These are phyloP conservation scores for Bombus soroeensis DNA, from an alignment of 1,140 invertebrate species.

Conservation along the genomic window DNA sequence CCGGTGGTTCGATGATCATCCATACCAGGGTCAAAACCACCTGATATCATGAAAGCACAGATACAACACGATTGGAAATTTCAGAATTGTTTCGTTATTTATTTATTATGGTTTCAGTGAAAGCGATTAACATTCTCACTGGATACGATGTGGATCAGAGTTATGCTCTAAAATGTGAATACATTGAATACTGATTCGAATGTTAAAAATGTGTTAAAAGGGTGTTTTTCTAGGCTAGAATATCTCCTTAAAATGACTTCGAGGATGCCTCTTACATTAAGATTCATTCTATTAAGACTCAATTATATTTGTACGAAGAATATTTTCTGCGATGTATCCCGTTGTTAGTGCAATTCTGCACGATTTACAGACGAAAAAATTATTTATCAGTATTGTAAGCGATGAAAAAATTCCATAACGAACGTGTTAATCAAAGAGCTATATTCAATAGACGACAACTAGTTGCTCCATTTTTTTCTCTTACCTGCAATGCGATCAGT, in stretches of 20 bases:
- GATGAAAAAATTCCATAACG: not conserved
- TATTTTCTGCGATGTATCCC: not conserved
- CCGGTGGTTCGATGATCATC: constrained; percentile 87
- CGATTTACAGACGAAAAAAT: not conserved
- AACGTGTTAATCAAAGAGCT: not conserved
- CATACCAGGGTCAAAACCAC: constrained; percentile 81
- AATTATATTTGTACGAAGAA: not conserved
- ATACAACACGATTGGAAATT: not conserved
- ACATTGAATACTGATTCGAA: no score
- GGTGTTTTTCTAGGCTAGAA: no score
- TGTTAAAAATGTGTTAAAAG: no score
- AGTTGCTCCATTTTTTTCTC: not conserved
- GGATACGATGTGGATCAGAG: not conserved
- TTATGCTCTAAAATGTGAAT: no score
- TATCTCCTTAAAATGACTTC: no score
- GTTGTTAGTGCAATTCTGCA: not conserved
- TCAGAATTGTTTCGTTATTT: not conserved
- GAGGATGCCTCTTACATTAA: no score
- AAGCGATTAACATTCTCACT: not conserved
- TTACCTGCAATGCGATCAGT: constrained; percentile 85
- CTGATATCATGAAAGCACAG: constrained; percentile 28
- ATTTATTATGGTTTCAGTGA: not conserved
- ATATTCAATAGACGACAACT: not conserved
- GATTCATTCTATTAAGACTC: no score
- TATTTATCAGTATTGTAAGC: not conserved